Evolutionary conservation across 1,140 invertebrate species (phyloP).

Genomic region (Leptopilina clavipes): DNA sequence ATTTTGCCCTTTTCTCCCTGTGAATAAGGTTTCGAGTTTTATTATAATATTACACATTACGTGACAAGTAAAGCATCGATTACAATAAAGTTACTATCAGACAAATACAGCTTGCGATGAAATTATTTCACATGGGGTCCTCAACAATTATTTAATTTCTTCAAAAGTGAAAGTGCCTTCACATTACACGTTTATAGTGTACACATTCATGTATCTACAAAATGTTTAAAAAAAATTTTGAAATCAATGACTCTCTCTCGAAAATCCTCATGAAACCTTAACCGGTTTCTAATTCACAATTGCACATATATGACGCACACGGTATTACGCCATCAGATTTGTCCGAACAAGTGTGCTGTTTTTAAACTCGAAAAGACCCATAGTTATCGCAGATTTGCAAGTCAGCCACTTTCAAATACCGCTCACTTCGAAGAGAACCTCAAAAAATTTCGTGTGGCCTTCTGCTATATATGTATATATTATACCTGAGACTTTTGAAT

Average conservation of each 20-base stretch:
- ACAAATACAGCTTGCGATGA: no score
- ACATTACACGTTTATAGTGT: no score
- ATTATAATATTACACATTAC: no score
- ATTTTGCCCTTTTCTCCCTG: no score
- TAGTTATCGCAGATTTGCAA: constrained; percentile 57
- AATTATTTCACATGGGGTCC: no score
- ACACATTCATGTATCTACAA: neutral
- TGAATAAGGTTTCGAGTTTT: no score
- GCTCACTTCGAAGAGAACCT: constrained; percentile 1
- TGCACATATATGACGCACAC: constrained; percentile 3
- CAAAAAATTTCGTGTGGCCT: neutral
- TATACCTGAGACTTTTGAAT: no score
- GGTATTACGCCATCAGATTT: constrained; percentile 8
- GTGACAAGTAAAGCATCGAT: no score
- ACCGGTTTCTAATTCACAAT: constrained; percentile 21
- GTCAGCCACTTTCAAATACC: constrained; percentile 58
- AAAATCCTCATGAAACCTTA: neutral
- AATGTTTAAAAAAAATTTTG: neutral
- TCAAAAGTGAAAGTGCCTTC: neutral
- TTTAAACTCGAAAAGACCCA: constrained; percentile 49
- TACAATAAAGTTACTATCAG: no score
- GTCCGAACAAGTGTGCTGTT: constrained; percentile 38
- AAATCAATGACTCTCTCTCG: constrained; percentile 9
- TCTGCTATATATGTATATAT: neutral
- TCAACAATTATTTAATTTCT: neutral